phyloP scores from a whole-genome alignment of 2,113 vertebrate species.

The Penelope pileata region DNA sequence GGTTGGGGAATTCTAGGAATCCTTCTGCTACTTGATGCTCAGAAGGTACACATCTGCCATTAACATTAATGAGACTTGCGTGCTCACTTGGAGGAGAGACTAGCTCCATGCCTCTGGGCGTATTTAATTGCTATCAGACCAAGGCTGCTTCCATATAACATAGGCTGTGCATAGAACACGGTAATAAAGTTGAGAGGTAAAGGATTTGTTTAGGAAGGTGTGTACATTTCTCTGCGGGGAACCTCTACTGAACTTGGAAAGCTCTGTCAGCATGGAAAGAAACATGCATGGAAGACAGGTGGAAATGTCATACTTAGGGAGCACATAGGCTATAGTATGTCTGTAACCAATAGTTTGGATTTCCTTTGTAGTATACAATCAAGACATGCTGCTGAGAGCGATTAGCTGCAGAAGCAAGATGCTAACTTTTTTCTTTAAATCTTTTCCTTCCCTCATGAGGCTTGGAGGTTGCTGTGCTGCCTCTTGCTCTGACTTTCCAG shows the following conservation, averaged over 20 bases:
- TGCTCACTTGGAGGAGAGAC: background rate
- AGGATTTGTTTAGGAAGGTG: background rate
- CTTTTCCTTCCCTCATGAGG: background rate
- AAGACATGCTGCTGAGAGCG: background rate
- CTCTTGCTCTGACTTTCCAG: constrained; percentile 31
- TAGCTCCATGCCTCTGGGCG: constrained; percentile 11
- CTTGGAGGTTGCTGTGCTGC: background rate
- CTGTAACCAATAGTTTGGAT: constrained; percentile 23
- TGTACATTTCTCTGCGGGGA: background rate
- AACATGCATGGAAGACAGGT: background rate
- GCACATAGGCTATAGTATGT: background rate
- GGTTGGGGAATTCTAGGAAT: background rate
- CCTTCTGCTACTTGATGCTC: background rate
- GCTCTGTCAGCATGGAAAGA: background rate
- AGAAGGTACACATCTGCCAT: background rate
- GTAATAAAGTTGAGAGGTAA: background rate
- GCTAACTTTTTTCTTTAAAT: background rate
- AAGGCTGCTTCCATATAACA: background rate
- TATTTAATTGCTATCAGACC: constrained; percentile 38
- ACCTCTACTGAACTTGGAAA: background rate
- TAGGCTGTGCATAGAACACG: background rate
- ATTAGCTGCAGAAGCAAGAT: constrained; percentile 32
- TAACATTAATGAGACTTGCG: constrained; percentile 8
- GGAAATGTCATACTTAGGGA: background rate
- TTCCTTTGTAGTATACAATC: constrained; percentile 6